These are phyloP conservation scores for Acanthurus lineatus DNA, from an alignment of 2,797 vertebrate species.

Conservation along the genomic window DNA sequence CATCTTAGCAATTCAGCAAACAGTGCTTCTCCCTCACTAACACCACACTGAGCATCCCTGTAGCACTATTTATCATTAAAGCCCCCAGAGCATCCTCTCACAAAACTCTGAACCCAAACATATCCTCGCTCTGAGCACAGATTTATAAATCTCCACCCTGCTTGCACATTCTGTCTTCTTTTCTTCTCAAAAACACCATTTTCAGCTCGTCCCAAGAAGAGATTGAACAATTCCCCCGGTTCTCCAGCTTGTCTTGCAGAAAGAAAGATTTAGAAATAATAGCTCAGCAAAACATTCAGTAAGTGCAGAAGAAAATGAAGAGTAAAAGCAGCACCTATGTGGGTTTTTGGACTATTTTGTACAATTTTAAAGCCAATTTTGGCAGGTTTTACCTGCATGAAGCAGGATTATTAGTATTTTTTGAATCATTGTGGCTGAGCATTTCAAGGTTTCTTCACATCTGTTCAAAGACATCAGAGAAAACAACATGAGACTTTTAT, in stretches of 20 bases:
- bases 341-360: neutral
- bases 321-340: too few species aligned
- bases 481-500: neutral
- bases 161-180: conserved; percentile 25
- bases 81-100: conserved; percentile 43
- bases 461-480: neutral
- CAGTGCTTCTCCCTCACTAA: conserved; percentile 39
- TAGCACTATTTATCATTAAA: conserved; percentile 64
- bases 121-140: conserved; percentile 44
- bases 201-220: conserved; percentile 21
- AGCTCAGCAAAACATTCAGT: neutral
- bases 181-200: conserved; percentile 27
- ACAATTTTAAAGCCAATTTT: neutral
- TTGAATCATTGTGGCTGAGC: neutral
- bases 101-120: conserved; percentile 56
- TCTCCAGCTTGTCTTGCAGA: conserved; percentile 17
- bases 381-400: neutral
- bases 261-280: conserved; percentile 14
- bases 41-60: conserved; percentile 46
- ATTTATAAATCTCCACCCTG: conserved; percentile 45
- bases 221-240: conserved; percentile 37
- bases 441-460: neutral
- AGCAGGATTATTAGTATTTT: neutral
- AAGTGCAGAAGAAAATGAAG: neutral
- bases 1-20: conserved; percentile 71